phyloP scores from a whole-genome alignment of 1,140 invertebrate genomes.

The Colletes gigas region DNA sequence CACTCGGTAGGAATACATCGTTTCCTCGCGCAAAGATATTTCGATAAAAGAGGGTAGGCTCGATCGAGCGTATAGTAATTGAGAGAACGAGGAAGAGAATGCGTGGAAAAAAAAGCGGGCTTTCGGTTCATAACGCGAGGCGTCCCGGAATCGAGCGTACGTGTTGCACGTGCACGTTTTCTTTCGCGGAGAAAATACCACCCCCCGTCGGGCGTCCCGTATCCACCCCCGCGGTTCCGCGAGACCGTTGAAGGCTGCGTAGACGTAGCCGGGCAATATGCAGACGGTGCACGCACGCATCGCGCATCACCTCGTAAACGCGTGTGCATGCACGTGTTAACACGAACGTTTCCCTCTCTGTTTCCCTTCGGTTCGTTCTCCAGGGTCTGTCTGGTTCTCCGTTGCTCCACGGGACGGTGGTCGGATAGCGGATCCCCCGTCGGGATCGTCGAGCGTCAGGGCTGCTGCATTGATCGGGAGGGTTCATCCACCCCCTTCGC shows the following conservation, averaged over 20 bases:
- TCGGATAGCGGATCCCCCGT: conserved; percentile 47
- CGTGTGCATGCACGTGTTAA: conserved; percentile 40
- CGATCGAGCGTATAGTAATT: no score
- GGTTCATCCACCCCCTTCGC: conserved; percentile 69
- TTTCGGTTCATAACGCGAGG: no score
- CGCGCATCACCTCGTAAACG: conserved; percentile 21
- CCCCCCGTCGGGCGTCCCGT: no score
- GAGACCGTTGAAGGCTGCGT: not conserved
- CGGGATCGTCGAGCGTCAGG: conserved; percentile 73
- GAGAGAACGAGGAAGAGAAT: no score
- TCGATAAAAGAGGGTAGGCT: no score
- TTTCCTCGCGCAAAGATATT: no score
- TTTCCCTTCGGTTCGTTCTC: conserved; percentile 18
- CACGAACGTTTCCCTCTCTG: conserved; percentile 22
- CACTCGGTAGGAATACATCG: no score
- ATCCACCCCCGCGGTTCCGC: not conserved
- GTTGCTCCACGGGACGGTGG: conserved; percentile 35
- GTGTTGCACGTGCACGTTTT: no score
- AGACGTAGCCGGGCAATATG: conserved; percentile 5
- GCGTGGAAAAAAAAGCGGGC: no score
- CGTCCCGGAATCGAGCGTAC: no score
- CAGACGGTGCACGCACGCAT: conserved; percentile 15
- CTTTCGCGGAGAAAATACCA: no score
- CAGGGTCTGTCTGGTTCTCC: conserved; percentile 23
- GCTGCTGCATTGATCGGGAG: conserved; percentile 78